phyloP scores from a whole-genome alignment of 2,888 invertebrate species.

The Cheiracanthium punctorium region DNA sequence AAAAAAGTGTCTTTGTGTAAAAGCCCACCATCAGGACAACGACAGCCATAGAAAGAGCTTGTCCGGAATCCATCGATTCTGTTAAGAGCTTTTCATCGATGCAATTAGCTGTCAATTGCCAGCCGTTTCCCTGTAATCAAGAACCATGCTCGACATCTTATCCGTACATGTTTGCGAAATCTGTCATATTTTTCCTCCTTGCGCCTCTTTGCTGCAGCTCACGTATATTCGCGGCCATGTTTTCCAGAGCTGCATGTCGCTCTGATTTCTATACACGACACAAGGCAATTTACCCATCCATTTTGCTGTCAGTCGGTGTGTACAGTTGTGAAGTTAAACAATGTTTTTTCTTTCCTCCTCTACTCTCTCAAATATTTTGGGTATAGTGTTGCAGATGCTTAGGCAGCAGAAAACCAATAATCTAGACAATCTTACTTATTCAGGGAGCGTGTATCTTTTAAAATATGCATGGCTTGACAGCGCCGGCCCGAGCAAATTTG shows the following conservation, averaged over 20 bases:
- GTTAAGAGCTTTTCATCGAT: background rate
- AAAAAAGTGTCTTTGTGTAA: too few relatives aligned
- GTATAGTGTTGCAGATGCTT: too few relatives aligned
- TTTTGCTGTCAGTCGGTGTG: background rate
- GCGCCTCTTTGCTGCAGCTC: background rate
- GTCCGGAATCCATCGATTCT: background rate
- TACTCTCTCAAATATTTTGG: background rate
- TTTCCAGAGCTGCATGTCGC: background rate
- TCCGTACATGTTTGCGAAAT: background rate
- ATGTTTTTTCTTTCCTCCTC: background rate
- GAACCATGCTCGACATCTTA: background rate
- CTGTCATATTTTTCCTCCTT: background rate
- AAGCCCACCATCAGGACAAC: background rate
- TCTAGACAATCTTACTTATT: too few relatives aligned
- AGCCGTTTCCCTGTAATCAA: background rate
- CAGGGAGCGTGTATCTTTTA: too few relatives aligned
- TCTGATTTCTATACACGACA: background rate
- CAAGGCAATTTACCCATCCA: background rate
- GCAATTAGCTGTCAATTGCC: background rate
- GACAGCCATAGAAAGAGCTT: background rate
- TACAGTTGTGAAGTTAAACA: background rate
- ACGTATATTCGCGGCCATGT: background rate
- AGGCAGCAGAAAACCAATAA: too few relatives aligned
- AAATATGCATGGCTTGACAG: too few relatives aligned
- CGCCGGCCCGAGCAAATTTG: too few relatives aligned